These are phyloP conservation scores for Zeugodacus cucurbitae DNA, from an alignment of 1,140 invertebrate species.

Conservation along the genomic window DNA sequence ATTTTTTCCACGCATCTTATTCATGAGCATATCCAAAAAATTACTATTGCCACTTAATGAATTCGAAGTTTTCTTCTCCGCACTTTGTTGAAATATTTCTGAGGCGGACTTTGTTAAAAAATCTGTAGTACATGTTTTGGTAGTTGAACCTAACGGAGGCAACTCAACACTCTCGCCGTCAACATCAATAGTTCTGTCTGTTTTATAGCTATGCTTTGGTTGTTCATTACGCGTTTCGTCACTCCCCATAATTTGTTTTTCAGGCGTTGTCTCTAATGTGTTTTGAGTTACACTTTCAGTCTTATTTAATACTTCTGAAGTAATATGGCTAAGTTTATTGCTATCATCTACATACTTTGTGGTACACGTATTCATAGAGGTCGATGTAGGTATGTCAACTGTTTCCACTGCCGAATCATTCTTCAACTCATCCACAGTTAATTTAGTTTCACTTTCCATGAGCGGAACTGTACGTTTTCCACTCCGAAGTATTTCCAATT, in stretches of 20 bases:
- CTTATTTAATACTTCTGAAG: not conserved
- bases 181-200: constrained; percentile 34
- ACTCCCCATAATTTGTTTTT: constrained; percentile 47
- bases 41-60: constrained; percentile 43
- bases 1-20: constrained; percentile 53
- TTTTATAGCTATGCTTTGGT: constrained; percentile 30
- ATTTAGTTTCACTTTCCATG: constrained; percentile 52
- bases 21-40: constrained; percentile 61
- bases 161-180: constrained; percentile 13
- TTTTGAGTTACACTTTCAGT: constrained; percentile 41
- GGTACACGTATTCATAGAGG: too few species aligned
- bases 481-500: constrained; percentile 57
- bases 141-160: not conserved
- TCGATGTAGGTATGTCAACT: not conserved
- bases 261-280: constrained; percentile 40
- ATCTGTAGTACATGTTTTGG: constrained; percentile 43
- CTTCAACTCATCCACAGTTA: not conserved
- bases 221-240: constrained; percentile 31
- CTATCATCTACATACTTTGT: not conserved
- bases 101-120: not conserved
- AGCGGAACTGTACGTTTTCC: constrained; percentile 51
- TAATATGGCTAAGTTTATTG: not conserved
- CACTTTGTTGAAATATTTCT: not conserved
- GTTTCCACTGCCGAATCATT: not conserved
- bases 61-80: not conserved